Base-by-base conservation (phyloP, 1,140 invertebrate genomes). In the Achatina immaculata region DNA sequence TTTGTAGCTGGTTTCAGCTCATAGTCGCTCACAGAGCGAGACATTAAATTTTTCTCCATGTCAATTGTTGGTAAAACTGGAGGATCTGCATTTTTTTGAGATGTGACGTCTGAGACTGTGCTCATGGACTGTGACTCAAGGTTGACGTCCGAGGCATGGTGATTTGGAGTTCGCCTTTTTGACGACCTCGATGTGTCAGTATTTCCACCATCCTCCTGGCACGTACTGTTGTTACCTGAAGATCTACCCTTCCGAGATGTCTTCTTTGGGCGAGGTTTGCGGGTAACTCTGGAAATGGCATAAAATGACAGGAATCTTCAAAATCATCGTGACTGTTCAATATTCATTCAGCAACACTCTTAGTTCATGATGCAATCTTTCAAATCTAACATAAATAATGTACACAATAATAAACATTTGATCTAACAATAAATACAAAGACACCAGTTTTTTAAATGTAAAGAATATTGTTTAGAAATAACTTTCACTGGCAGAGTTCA, bases 151-250 rank as follows among this genome's bases (percentile, higher is more conserved):
- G 71, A 51, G 40, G 24, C n/a, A 31, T 4, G 58, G 1, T 62
- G 58, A 62, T 62, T 28, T 16, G 71, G 24, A n/a, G 16, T 40
- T 42, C 38, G 36, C 11, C 68, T 14, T n/a, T 36, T 74, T 1
- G 72, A 45, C n/a, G 72, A 74, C n/a, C 43, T 76, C 21, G 74
- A 36, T 76, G 74, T 58, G 24, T 73, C 71, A 48, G 71, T 73
- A 24, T 66, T 66, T 36, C 62, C 42, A 34, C 78, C 48, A 58
- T 80, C 78, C 16, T 80, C 78, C 31, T 11, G 42, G 68, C 78
- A 80, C 24, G 78, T 51, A 34, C 78, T 80, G 48, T 80, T 80
- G 62, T 72, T 80, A 4, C 78, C 78, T 55, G 78, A 80, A 7
- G 65, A 42, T n/a, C 78, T 42, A 40, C 66, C 65, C 72, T 80